Evolutionary conservation across 2,113 vertebrate genomes (phyloP).

Genomic region (Macaca fascicularis): DNA sequence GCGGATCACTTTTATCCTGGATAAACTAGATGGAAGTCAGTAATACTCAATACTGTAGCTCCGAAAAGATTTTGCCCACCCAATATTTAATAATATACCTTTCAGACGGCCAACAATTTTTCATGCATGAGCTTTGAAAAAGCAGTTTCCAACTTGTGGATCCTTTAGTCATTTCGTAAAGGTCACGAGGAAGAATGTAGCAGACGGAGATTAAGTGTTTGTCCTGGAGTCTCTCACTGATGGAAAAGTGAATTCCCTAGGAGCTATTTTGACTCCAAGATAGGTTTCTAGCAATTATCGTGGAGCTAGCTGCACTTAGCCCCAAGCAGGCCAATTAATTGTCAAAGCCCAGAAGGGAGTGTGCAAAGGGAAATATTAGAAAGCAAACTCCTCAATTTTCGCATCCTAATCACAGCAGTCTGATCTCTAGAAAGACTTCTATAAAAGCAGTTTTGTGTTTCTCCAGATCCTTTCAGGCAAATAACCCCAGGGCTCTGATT

Average conservation of each 20-base stretch:
- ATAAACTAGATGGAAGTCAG: constrained; percentile 14
- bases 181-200: background rate
- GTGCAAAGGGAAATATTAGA: constrained; percentile 39
- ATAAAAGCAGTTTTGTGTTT: constrained; percentile 46
- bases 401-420: constrained; percentile 39
- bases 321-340: constrained; percentile 10
- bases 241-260: constrained; percentile 21
- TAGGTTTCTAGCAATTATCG: background rate
- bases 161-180: background rate
- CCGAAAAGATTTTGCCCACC: constrained; percentile 29
- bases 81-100: constrained; percentile 12
- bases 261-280: constrained; percentile 9
- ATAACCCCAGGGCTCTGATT: constrained; percentile 14
- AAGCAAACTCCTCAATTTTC: background rate
- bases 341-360: background rate
- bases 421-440: background rate
- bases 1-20: constrained; percentile 36
- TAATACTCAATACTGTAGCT: background rate
- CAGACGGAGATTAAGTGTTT: constrained; percentile 21
- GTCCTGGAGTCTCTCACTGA: background rate
- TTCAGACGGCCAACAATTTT: background rate
- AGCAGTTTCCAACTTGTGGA: background rate
- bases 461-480: constrained; percentile 35
- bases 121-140: background rate
- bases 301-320: background rate